phyloP scores from a whole-genome alignment of 2,888 invertebrate genomes.

The Griposia aprilina region DNA sequence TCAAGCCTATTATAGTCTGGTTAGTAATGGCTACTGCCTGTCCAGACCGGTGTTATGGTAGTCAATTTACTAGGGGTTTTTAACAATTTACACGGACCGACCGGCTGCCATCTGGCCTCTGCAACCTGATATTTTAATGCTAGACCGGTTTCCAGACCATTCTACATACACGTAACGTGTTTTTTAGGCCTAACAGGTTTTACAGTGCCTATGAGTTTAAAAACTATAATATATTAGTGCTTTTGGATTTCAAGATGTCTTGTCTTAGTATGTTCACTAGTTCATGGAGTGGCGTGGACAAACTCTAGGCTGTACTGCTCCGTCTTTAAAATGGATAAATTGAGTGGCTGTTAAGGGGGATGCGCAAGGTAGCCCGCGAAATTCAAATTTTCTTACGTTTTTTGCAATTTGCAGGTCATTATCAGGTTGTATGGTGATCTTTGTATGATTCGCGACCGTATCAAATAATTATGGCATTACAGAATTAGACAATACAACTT shows the following conservation, averaged over 20 bases:
- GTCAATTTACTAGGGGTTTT: neutral
- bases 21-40: neutral
- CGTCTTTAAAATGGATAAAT: no score
- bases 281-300: no score
- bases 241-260: neutral
- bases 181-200: slow-evolving; percentile 24
- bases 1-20: neutral
- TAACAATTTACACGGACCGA: neutral
- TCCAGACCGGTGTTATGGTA: neutral
- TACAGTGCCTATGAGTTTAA: neutral
- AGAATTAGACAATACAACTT: no score
- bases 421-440: no score
- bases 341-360: no score
- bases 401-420: no score
- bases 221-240: neutral
- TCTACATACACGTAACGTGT: neutral
- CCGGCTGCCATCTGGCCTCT: slow-evolving; percentile 5
- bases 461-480: no score
- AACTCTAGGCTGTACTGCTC: no score
- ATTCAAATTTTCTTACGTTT: no score
- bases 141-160: slow-evolving; percentile 39
- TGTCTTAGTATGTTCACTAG: neutral
- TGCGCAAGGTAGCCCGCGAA: no score
- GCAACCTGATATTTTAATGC: slow-evolving; percentile 14
- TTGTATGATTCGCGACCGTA: no score